These are phyloP conservation scores for Orthonevra nobilis DNA, from an alignment of 2,888 invertebrate genomes.

Conservation along the genomic window DNA sequence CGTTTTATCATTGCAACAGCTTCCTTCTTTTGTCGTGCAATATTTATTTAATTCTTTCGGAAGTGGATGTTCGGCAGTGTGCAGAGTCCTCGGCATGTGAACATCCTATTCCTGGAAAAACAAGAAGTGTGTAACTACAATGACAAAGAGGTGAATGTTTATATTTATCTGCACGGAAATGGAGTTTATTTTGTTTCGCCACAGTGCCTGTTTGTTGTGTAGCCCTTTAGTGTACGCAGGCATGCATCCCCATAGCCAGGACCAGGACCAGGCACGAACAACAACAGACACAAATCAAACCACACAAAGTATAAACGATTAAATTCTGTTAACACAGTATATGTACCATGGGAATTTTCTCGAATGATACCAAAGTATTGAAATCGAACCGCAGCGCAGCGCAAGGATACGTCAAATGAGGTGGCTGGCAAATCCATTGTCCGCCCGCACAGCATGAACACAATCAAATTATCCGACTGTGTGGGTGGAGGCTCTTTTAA, in stretches of 20 bases:
- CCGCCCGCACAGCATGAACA: neutral
- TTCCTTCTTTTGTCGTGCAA: slow-evolving; percentile 42
- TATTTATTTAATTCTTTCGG: slow-evolving; percentile 54
- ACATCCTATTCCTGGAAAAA: slow-evolving; percentile 9
- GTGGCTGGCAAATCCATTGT: neutral
- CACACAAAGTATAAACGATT: slow-evolving; percentile 61
- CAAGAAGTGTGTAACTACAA: slow-evolving; percentile 1
- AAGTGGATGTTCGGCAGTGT: slow-evolving; percentile 22
- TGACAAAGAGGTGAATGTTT: slow-evolving; percentile 34
- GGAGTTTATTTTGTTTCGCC: neutral
- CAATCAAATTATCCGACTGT: slow-evolving; percentile 34
- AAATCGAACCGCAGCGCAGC: slow-evolving; percentile 34
- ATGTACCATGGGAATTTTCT: slow-evolving; percentile 41
- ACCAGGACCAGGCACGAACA: neutral
- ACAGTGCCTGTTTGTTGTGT: neutral
- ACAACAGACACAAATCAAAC: slow-evolving; percentile 55
- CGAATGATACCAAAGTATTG: slow-evolving; percentile 7
- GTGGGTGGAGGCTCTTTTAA: neutral
- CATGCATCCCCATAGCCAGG: neutral
- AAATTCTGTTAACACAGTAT: slow-evolving; percentile 61
- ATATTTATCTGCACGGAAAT: slow-evolving; percentile 34
- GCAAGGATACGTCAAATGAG: slow-evolving; percentile 8
- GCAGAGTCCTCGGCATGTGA: neutral
- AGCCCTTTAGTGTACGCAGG: slow-evolving; percentile 7
- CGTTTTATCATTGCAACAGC: slow-evolving; percentile 39